Evolutionary conservation across 2,888 invertebrate genomes (phyloP).

Genomic region (Leptinotarsa juncta): DNA sequence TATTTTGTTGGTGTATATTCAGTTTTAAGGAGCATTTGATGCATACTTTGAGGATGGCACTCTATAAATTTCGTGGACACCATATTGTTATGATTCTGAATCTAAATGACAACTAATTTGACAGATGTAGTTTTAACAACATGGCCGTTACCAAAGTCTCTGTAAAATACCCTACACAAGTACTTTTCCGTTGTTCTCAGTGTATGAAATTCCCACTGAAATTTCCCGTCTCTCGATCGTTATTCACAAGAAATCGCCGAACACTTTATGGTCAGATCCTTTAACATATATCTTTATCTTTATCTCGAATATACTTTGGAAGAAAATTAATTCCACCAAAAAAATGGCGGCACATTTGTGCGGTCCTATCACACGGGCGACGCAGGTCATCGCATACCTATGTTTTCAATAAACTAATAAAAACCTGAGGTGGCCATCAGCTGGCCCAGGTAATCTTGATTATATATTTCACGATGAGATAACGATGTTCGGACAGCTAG

Average conservation of each 20-base stretch:
- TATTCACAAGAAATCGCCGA: neutral
- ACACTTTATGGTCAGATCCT: slow-evolving; percentile 21
- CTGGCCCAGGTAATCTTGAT: slow-evolving; percentile 39
- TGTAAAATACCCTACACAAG: neutral
- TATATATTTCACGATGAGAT: slow-evolving; percentile 40
- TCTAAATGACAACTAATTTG: too few relatives aligned
- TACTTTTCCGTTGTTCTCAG: neutral
- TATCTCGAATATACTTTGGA: slow-evolving; percentile 23
- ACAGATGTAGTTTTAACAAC: too few relatives aligned
- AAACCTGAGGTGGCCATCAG: slow-evolving; percentile 43
- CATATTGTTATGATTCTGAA: too few relatives aligned
- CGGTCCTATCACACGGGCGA: slow-evolving; percentile 31
- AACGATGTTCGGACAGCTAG: slow-evolving; percentile 21
- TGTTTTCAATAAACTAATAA: slow-evolving; percentile 47
- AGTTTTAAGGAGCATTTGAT: too few relatives aligned
- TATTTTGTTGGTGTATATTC: too few relatives aligned
- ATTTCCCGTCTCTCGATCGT: slow-evolving; percentile 1
- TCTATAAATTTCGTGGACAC: too few relatives aligned
- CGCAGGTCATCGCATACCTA: slow-evolving; percentile 41
- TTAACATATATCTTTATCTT: slow-evolving; percentile 28
- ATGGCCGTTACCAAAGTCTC: too few relatives aligned
- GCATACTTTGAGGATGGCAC: too few relatives aligned
- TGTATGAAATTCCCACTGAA: neutral
- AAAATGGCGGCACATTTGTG: slow-evolving; percentile 51
- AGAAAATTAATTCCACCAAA: slow-evolving; percentile 41